phyloP scores from a whole-genome alignment of 2,797 vertebrate species.

The Galagoides demidoff region DNA sequence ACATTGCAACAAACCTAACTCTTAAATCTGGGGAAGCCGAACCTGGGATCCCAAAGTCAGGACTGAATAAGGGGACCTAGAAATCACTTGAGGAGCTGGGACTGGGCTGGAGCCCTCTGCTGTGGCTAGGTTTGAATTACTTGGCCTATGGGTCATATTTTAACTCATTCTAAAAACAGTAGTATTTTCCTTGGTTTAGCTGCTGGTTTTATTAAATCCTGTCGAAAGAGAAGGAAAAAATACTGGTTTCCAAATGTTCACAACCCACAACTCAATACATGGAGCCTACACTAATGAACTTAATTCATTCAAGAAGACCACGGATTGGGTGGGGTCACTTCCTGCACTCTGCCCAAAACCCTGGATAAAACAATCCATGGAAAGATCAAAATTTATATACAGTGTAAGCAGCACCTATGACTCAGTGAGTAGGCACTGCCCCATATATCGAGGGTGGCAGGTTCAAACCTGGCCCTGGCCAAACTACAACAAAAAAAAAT shows the following conservation, averaged over 20 bases:
- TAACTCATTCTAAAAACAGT: slow-evolving; percentile 17
- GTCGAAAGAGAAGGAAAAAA: slow-evolving; percentile 58
- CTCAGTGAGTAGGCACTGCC: too few relatives aligned
- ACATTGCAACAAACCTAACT: background rate
- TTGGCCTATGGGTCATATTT: background rate
- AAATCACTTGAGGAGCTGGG: background rate
- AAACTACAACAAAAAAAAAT: too few relatives aligned
- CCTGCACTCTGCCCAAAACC: background rate
- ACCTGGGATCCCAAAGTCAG: background rate
- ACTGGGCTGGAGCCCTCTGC: background rate
- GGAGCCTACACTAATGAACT: background rate
- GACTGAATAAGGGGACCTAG: background rate
- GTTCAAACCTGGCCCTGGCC: too few relatives aligned
- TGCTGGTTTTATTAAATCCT: slow-evolving; percentile 20
- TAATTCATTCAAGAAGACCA: slow-evolving; percentile 2
- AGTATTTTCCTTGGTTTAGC: background rate
- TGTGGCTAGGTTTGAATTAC: background rate
- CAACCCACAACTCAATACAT: background rate
- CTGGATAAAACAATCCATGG: background rate
- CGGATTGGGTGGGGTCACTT: background rate
- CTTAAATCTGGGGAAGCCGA: background rate
- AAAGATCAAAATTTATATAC: background rate
- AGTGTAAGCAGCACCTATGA: too few relatives aligned
- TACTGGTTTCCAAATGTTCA: background rate
- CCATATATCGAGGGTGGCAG: too few relatives aligned